Percentiles rank a stretch among this genome's conserved stretches.
phyloP scores from a whole-genome alignment of 2,888 invertebrate genomes.

The Cosmia pyralina region DNA sequence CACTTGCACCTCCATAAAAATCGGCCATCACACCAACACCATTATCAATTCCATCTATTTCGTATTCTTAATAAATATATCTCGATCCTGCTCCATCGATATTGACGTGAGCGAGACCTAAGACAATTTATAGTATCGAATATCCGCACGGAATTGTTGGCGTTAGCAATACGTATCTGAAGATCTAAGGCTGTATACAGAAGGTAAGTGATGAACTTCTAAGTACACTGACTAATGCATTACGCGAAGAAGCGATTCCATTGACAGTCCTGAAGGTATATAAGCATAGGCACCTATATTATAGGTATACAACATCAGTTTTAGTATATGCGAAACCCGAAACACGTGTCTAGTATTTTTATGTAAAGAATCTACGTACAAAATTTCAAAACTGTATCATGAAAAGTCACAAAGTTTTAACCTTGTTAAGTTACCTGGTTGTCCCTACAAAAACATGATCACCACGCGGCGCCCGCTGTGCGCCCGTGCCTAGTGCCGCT shows the following conservation, averaged over 20 bases:
- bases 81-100: slow-evolving; percentile 13
- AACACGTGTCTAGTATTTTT: too few relatives aligned
- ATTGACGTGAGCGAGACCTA: slow-evolving; percentile 22
- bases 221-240: not conserved
- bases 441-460: too few relatives aligned
- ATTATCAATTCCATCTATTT: slow-evolving; percentile 31
- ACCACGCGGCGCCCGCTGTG: too few relatives aligned
- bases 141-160: slow-evolving; percentile 27
- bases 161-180: slow-evolving; percentile 1
- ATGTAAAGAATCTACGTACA: too few relatives aligned
- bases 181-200: slow-evolving; percentile 10
- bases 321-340: too few relatives aligned
- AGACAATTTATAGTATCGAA: slow-evolving; percentile 43
- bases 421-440: too few relatives aligned
- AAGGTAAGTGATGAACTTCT: not conserved
- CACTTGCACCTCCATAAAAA: slow-evolving; percentile 3
- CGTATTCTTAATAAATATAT: slow-evolving; percentile 34
- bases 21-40: slow-evolving; percentile 26
- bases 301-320: too few relatives aligned
- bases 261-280: not conserved
- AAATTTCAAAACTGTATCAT: too few relatives aligned
- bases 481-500: too few relatives aligned
- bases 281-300: too few relatives aligned
- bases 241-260: not conserved
- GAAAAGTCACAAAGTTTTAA: too few relatives aligned